phyloP scores from a whole-genome alignment of 2,888 invertebrate genomes.

The Patella ulyssiponensis region DNA sequence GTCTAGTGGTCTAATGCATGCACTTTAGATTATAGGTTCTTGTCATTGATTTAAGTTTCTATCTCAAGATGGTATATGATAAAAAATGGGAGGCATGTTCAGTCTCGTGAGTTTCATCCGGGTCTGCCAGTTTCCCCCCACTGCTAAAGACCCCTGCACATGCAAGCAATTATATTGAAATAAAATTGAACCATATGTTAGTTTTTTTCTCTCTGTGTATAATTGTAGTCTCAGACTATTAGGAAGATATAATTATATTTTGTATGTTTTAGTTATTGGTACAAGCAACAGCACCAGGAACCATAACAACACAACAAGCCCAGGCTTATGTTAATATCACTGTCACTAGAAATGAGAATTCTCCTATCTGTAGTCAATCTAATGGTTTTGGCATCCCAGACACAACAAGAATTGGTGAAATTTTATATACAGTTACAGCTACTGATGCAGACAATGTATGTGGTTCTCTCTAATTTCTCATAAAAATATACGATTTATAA shows the following conservation, averaged over 20 bases:
- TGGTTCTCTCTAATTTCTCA: background rate
- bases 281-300: constrained; percentile 11
- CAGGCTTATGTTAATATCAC: constrained; percentile 32
- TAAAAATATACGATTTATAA: too few species aligned
- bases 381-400: constrained; percentile 14
- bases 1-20: too few species aligned
- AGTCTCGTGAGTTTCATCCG: too few species aligned
- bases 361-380: constrained; percentile 12
- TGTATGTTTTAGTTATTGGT: constrained; percentile 14
- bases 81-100: too few species aligned
- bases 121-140: too few species aligned
- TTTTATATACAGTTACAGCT: constrained; percentile 28
- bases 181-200: too few species aligned
- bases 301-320: constrained; percentile 27
- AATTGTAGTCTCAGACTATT: background rate
- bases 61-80: too few species aligned
- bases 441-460: constrained; percentile 29
- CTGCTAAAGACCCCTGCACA: too few species aligned
- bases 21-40: too few species aligned
- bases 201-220: background rate
- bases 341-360: constrained; percentile 28
- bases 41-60: too few species aligned
- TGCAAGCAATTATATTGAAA: too few species aligned
- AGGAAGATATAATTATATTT: background rate
- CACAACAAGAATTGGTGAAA: constrained; percentile 11